Base-by-base conservation (phyloP, 2,113 vertebrate genomes). In the Strigops habroptila region DNA sequence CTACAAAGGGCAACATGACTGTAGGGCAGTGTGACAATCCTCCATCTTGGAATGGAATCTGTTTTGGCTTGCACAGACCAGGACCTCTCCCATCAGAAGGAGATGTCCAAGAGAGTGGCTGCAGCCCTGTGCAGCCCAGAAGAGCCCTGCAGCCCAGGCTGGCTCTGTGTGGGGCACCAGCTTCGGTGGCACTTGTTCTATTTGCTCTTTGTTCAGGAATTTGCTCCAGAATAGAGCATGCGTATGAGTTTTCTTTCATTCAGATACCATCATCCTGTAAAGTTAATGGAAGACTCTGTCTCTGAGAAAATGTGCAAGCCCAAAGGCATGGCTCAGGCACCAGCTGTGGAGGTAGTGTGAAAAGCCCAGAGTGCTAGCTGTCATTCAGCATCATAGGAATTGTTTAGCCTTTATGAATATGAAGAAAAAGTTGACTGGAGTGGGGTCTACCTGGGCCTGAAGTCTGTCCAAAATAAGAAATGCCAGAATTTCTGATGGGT, bases 111-210 rank as follows among this genome's bases (percentile, higher is more conserved):
- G 30, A 60, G 18, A 18, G 18, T 44, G 37, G 10, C 6, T 63
- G 17, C 21, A 78, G 23, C 10, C 7, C 39, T 77, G 18, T 39
- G 17, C 17, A 37, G 16, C 6, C 17, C 2, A 0, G 57, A 2
- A 16, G 10, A 55, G 10, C 14, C n/a, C 24, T 57, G 30, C 9
- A 70, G 21, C 43, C 33, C 14, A 39, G 67, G 15, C 10, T 68
- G 24, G 4, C 24, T 74, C 28, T 44, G 6, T 6, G 1, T 44
- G 33, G 3, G 10, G 5, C 1, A 2, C 17, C n/a, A 79, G 30
- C 19, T 19, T 63, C 49, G 7, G 17, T 15, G 18, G 2, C 16
- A 63, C 11, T 4, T 0, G 0, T 17, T 75, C 11, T 18, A 39
- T 68, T 80, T 55, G 19, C 23, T 5, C 6, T 69, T 68, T 48